These are phyloP conservation scores for Stegodyphus dumicola DNA, from an alignment of 1,140 invertebrate genomes.

Conservation along the genomic window DNA sequence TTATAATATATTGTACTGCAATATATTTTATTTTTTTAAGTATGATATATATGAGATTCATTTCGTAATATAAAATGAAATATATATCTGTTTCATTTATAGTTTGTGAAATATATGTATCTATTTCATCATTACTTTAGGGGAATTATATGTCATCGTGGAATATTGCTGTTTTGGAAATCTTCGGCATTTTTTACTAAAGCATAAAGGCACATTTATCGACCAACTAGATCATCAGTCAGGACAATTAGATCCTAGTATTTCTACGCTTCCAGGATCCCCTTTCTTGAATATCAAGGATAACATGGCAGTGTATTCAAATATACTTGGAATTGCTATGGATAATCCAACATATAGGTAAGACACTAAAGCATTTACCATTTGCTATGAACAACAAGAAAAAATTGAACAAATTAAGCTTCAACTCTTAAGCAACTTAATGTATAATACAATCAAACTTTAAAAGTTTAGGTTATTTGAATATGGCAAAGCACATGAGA, in stretches of 20 bases:
- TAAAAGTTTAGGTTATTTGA: no score
- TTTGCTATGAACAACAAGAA: background rate
- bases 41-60: background rate
- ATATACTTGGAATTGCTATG: slow-evolving; percentile 42
- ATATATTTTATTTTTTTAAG: background rate
- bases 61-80: background rate
- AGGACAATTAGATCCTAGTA: slow-evolving; percentile 56
- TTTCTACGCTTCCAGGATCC: slow-evolving; percentile 32
- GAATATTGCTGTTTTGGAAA: slow-evolving; percentile 93
- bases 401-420: no score
- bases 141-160: slow-evolving; percentile 90
- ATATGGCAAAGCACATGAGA: no score
- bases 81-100: background rate
- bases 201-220: slow-evolving; percentile 81
- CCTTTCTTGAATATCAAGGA: slow-evolving; percentile 18
- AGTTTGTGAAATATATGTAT: background rate
- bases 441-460: no score
- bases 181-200: slow-evolving; percentile 85
- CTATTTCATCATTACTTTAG: slow-evolving; percentile 69
- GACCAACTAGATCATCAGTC: slow-evolving; percentile 78
- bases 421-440: no score
- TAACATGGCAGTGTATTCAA: slow-evolving; percentile 30
- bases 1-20: background rate
- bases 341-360: slow-evolving; percentile 56
- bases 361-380: background rate